phyloP scores from a whole-genome alignment of 2,113 vertebrate species.

The Mobula hypostoma region DNA sequence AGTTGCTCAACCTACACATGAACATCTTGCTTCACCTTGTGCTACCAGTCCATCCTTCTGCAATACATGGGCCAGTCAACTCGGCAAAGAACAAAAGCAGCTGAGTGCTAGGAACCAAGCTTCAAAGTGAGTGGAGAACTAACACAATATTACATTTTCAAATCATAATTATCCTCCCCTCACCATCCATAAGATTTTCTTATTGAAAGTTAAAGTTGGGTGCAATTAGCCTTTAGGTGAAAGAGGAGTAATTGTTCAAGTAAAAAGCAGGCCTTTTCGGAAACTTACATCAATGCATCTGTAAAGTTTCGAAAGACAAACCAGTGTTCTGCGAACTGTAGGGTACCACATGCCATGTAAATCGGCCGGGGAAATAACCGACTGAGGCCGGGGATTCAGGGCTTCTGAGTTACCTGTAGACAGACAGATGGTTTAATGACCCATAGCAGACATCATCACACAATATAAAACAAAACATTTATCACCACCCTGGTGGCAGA shows the following conservation, averaged over 20 bases:
- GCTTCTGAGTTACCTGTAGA: constrained; percentile 63
- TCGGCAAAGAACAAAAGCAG: not conserved
- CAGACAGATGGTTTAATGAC: constrained; percentile 8
- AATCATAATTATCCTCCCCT: not conserved
- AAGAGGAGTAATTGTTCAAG: not conserved
- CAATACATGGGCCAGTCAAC: too few relatives aligned
- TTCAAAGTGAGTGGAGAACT: not conserved
- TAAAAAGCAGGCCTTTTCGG: not conserved
- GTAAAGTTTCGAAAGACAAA: constrained; percentile 96
- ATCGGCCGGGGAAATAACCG: constrained; percentile 86
- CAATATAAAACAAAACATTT: not conserved
- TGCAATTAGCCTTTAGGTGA: not conserved
- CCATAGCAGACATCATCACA: not conserved
- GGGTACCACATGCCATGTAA: constrained; percentile 99
- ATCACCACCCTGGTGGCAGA: too few relatives aligned
- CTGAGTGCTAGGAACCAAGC: not conserved
- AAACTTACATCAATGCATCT: constrained; percentile 91
- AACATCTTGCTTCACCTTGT: not conserved
- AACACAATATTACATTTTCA: not conserved
- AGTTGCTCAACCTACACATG: not conserved
- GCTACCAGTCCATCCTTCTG: not conserved
- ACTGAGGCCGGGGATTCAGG: constrained; percentile 59
- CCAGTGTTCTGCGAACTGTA: constrained; percentile 86
- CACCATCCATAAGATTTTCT: not conserved
- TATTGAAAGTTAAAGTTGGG: not conserved